phyloP scores from a whole-genome alignment of 1,140 invertebrate species.

The Achatina immaculata region DNA sequence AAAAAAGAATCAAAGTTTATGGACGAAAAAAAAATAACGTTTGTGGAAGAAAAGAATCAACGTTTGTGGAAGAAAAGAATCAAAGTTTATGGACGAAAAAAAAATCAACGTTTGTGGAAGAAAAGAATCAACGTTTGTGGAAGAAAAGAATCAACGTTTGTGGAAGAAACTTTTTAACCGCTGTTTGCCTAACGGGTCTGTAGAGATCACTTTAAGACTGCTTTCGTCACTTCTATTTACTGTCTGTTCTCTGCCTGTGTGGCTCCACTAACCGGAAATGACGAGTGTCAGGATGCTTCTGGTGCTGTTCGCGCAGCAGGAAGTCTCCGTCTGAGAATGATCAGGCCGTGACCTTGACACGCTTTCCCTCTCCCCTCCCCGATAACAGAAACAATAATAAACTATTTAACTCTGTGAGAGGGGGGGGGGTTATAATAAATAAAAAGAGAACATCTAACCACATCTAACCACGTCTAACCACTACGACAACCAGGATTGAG shows the following conservation, averaged over 20 bases:
- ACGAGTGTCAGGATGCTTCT: background rate
- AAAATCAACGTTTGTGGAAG: too few relatives aligned
- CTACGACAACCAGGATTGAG: background rate
- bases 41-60: too few relatives aligned
- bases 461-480: too few relatives aligned
- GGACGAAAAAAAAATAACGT: too few relatives aligned
- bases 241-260: background rate
- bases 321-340: conserved; percentile 13
- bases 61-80: too few relatives aligned
- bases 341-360: background rate
- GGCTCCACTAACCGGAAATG: background rate
- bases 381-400: background rate
- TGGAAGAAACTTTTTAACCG: background rate
- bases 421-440: too few relatives aligned
- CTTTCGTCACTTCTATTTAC: background rate
- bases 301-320: conserved; percentile 8
- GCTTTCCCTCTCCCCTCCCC: background rate
- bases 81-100: too few relatives aligned
- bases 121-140: too few relatives aligned
- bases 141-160: too few relatives aligned
- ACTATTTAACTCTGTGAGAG: background rate
- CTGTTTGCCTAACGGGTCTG: background rate
- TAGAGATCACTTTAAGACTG: background rate
- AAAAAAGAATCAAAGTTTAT: too few relatives aligned
- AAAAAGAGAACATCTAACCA: too few relatives aligned